Conservation (phyloP, 2,113 vertebrate genomes). For the Polypterus senegalus region DNA sequence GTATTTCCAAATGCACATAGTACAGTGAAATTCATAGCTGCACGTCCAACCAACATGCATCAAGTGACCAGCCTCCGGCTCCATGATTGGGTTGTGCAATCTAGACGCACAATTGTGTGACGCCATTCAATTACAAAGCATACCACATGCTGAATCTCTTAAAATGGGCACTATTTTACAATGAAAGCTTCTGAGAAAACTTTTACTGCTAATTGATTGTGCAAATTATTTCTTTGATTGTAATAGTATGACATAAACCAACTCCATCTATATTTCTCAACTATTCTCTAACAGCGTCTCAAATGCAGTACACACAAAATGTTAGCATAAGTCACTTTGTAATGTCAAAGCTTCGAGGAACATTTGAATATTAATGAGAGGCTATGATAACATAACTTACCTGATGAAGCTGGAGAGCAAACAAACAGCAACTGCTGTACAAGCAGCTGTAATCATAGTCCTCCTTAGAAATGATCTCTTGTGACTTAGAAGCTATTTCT, state of each 20-base stretch:
- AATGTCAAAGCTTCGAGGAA: background rate
- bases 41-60: no score
- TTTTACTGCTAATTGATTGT: no score
- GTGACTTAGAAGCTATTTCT: background rate
- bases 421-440: constrained; percentile 45
- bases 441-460: constrained; percentile 22
- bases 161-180: no score
- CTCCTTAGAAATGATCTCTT: constrained; percentile 17
- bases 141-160: no score
- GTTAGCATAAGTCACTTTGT: background rate
- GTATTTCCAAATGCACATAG: no score
- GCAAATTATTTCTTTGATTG: no score
- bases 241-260: background rate
- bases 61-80: no score
- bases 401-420: constrained; percentile 25
- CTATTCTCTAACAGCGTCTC: constrained; percentile 27
- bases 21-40: no score
- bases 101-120: no score
- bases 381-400: constrained; percentile 36
- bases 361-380: constrained; percentile 30
- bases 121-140: no score
- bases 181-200: no score
- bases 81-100: no score
- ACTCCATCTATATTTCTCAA: constrained; percentile 12
- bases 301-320: constrained; percentile 14